phyloP scores from a whole-genome alignment of 2,888 invertebrate species.

The Sylvicola cinctus region DNA sequence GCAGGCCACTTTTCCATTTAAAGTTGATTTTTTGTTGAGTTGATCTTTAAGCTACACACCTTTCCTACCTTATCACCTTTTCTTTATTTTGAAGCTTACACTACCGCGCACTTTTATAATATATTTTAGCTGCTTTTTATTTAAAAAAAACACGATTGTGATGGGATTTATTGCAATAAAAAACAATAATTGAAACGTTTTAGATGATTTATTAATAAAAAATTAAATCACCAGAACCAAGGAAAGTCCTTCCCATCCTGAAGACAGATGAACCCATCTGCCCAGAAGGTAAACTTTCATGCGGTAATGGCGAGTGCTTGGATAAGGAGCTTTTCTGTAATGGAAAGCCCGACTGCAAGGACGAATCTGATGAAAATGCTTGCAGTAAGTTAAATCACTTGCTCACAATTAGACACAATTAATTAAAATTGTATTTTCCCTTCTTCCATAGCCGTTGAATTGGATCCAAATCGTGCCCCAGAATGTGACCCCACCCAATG shows the following conservation, averaged over 20 bases:
- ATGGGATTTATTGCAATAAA: neutral
- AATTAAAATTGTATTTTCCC: slow-evolving; percentile 1
- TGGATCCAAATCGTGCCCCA: slow-evolving; percentile 79
- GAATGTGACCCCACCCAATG: slow-evolving; percentile 81
- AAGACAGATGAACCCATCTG: slow-evolving; percentile 89
- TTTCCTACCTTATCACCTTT: no score
- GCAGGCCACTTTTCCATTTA: no score
- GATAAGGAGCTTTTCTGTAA: slow-evolving; percentile 86
- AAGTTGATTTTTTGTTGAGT: no score
- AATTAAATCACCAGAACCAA: slow-evolving; percentile 45
- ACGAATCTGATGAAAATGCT: slow-evolving; percentile 87
- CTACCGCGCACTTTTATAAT: no score
- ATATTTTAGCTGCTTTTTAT: no score
- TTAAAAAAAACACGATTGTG: no score
- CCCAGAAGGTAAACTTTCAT: slow-evolving; percentile 73
- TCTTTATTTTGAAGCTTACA: no score
- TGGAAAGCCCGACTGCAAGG: slow-evolving; percentile 79
- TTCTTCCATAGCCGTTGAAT: slow-evolving; percentile 48
- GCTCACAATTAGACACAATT: neutral
- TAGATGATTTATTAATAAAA: no score
- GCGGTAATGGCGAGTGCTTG: slow-evolving; percentile 82
- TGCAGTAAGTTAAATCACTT: slow-evolving; percentile 53
- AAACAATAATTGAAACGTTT: no score
- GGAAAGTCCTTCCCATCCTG: slow-evolving; percentile 69
- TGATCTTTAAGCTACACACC: no score